Evolutionary conservation across 2,113 vertebrate genomes (phyloP).

Genomic region (Herpetotheres cachinnans): DNA sequence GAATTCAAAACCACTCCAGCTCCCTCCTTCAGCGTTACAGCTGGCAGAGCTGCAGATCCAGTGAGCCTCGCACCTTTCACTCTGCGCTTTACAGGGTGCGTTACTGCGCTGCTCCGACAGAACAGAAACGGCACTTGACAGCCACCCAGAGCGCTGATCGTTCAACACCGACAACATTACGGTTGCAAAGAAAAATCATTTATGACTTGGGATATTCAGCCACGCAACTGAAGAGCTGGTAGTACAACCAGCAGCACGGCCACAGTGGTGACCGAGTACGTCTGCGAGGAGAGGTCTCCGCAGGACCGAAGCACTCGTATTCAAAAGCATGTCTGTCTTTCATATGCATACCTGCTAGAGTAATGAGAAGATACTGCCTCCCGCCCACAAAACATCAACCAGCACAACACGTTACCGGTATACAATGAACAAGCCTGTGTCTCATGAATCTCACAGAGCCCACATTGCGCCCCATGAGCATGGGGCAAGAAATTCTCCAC

Average conservation of each 20-base stretch:
- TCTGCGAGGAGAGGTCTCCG: not conserved
- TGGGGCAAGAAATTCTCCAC: not conserved
- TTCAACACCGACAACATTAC: not conserved
- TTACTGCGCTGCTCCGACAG: not conserved
- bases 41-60: not conserved
- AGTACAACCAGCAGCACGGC: not conserved
- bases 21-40: not conserved
- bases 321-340: not conserved
- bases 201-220: not conserved
- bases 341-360: not conserved
- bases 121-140: not conserved
- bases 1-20: not conserved
- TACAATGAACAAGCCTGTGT: accelerated
- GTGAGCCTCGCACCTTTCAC: not conserved
- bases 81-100: accelerated
- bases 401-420: accelerated
- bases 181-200: not conserved
- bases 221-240: no score
- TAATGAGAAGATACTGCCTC: not conserved
- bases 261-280: accelerated
- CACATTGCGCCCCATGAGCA: accelerated
- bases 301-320: accelerated
- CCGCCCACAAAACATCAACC: not conserved
- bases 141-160: not conserved
- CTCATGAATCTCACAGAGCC: not conserved